Conservation (phyloP, 64 coral and sea anemone species). For the Catalaphyllia jardinei region DNA sequence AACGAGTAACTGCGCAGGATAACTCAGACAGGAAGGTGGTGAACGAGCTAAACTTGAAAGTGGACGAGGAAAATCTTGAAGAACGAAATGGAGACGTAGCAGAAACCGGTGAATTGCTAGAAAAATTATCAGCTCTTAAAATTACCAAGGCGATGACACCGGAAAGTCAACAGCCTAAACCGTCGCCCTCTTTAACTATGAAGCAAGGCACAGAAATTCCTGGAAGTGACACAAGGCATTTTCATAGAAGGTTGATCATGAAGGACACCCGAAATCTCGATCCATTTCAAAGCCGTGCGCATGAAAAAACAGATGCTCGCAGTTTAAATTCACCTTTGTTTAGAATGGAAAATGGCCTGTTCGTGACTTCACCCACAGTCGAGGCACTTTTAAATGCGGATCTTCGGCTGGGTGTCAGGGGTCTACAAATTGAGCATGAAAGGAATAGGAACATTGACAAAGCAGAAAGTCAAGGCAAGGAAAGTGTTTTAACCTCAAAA, state of each 20-base stretch:
- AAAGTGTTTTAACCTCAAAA: background rate
- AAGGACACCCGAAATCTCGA: too few species aligned
- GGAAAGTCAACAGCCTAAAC: background rate
- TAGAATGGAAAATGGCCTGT: background rate
- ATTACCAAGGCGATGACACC: background rate
- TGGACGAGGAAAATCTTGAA: background rate
- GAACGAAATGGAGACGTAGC: background rate
- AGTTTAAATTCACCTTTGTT: background rate
- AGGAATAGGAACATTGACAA: background rate
- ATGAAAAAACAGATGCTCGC: background rate
- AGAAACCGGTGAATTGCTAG: background rate
- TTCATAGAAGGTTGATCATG: background rate
- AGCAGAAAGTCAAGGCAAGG: background rate
- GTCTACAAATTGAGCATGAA: background rate
- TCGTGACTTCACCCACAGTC: background rate
- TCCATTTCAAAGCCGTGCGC: background rate
- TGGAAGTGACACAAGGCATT: too few species aligned
- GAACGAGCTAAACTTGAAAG: background rate
- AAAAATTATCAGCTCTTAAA: background rate
- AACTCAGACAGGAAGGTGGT: background rate
- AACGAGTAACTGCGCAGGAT: background rate
- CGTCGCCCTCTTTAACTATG: too few species aligned
- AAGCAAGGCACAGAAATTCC: background rate
- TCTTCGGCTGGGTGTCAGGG: background rate
- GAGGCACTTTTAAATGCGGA: slow-evolving; percentile 12